phyloP scores from a whole-genome alignment of 2,797 vertebrate species.

The Gorsachius magnificus region DNA sequence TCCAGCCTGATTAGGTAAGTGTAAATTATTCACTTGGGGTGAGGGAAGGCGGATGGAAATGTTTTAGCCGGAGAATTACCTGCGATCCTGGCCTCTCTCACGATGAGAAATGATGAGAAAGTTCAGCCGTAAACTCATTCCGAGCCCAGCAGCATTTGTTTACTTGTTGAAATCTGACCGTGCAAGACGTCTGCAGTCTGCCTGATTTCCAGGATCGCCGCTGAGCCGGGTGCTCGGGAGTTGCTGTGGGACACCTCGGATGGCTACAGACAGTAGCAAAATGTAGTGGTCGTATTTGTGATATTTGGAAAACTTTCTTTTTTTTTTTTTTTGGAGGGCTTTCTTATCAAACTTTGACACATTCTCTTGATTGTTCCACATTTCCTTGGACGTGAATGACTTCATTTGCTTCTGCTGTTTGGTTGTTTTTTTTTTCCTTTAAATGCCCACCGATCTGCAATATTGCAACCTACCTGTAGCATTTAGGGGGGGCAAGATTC shows the following conservation, averaged over 20 bases:
- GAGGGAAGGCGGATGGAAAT: not conserved
- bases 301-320: conserved; percentile 44
- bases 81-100: not conserved
- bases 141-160: conserved; percentile 56
- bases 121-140: conserved; percentile 63
- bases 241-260: conserved; percentile 9
- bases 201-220: not conserved
- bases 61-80: not conserved
- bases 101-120: conserved; percentile 55
- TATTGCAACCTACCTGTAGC: conserved; percentile 78
- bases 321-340: not conserved
- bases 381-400: not conserved
- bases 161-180: conserved; percentile 64
- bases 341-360: not conserved
- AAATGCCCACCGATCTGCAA: not conserved
- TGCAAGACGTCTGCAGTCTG: conserved; percentile 20
- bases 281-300: not conserved
- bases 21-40: conserved; percentile 55
- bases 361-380: not conserved
- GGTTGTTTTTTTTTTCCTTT: not conserved
- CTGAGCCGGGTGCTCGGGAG: not conserved
- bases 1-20: conserved; percentile 77
- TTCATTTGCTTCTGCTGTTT: not conserved
- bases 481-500: conserved; percentile 43
- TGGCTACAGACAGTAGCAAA: not conserved